Evolutionary conservation across 2,888 invertebrate genomes (phyloP), one percentile per base, ranked within the genome.

Genomic region (Stomorhina lunata): DNA sequence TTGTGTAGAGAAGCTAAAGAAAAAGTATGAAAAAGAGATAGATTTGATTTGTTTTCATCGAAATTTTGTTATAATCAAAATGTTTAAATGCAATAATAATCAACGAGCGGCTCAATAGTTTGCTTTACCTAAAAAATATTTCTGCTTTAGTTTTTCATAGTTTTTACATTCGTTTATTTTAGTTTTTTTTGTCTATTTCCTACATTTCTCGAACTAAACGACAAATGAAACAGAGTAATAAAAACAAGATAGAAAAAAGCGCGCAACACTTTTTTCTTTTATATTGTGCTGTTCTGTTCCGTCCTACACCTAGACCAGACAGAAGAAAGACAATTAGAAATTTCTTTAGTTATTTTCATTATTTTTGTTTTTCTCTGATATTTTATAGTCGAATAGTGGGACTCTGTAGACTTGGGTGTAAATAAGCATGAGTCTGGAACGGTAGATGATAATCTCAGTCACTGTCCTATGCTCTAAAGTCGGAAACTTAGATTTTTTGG

Each of bases 41-140:
- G 25, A 79, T n/a, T n/a, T n/a, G 69, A 79, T 82, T 82, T 82
- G 82, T 82, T 82, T 75, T 82, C 66, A 79, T 79, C 40, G 17
- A 59, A 65, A 65, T 59, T 61, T 43, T n/a, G n/a, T 40, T 72
- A 29, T 73, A 50, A 66, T 71, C 69, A 78, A 9, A 32, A 66
- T 34, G 29, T 61, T 72, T 32, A 59, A 63, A 77, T 72, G 77
- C 66, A 81, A 68, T 78, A 68, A 59, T 55, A 68, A 43, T n/a
- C 12, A 72, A 63, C 77, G 73, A 69, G 68, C 53, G 50, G 55
- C 50, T 53, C 22, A 17, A 43, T 81, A 59, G 9, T 15, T 37
- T 25, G 27, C 10, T 66, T 48, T 40, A n/a, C n/a, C n/a, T 68
- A 45, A 59, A 53, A 55, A 78, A 65, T 50, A 34, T 75, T 48